Evolutionary conservation across 2,113 vertebrate species (phyloP), one percentile per base, ranked within the genome.

Genomic region (Ovis aries): DNA sequence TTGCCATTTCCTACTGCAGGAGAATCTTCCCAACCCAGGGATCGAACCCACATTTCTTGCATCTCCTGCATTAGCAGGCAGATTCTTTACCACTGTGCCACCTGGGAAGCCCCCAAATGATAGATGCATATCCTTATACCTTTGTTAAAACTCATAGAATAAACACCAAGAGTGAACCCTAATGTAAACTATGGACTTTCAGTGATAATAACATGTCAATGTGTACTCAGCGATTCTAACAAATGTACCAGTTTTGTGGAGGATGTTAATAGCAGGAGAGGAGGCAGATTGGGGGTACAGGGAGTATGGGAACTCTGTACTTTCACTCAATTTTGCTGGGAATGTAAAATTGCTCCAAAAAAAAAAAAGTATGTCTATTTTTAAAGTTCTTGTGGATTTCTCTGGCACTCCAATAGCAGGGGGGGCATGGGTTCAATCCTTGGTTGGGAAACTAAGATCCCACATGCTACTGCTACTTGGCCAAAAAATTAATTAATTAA

Each of bases 331-430:
- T 71, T 89, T 89, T 96, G 15, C 84, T 94, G 11, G 67, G 59
- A 90, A 88, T 19, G 36, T 84, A 89, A 95, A 96, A 80, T 25
- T 78, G 27, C 43, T 87, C 48, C 14, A 13, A 82, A 80, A 91
- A 59, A 59, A 88, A 50, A 88, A 55, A 55, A 40, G 14, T 64
- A 81, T 52, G 8, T 16, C 45, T 52, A 43, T 59, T 78, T 55
- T 36, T 82, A 85, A 67, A 57, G n/a, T 52, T 25, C 19, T 60
- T 77, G 71, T 40, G 36, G 36, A 43, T 77, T 43, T 43, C 71
- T 43, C 40, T 77, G 71, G 71, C 40, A 77, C 71, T 77, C 71
- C 40, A 77, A 7, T 77, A 77, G 40, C 40, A 27, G 40, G 40
- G 23, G 40, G 40, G 23, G 6, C 40, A 8, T 77, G 40, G 71